phyloP scores from a whole-genome alignment of 1,140 invertebrate species.

The Solenopsis invicta region DNA sequence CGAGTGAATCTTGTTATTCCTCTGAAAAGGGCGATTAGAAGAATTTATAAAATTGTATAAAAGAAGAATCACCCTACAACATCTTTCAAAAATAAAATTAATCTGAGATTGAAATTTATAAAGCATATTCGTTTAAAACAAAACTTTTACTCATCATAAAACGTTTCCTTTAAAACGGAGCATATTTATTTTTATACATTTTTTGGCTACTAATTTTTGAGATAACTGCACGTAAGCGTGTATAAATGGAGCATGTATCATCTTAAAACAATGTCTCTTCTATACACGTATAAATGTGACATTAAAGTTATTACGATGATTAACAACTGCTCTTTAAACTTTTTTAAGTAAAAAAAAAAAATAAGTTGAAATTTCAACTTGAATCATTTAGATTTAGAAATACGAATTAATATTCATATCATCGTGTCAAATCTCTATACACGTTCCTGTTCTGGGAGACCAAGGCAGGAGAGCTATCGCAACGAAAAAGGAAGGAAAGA shows the following conservation, averaged over 20 bases:
- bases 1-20: background rate
- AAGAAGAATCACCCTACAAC: background rate
- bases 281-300: background rate
- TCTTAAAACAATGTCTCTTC: background rate
- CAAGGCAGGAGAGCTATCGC: slow-evolving; percentile 18
- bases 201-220: background rate
- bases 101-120: background rate
- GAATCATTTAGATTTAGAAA: background rate
- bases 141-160: background rate
- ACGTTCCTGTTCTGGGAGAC: slow-evolving; percentile 31
- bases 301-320: background rate
- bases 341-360: background rate
- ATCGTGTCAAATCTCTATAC: background rate
- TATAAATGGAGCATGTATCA: background rate
- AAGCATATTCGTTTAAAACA: background rate
- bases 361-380: background rate
- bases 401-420: background rate
- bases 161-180: background rate
- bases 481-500: slow-evolving; percentile 26
- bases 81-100: background rate
- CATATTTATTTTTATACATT: background rate
- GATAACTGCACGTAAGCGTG: background rate
- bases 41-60: background rate
- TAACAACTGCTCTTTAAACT: background rate
- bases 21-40: background rate